Evolutionary conservation across 2,113 vertebrate species (phyloP), one percentile per base, ranked within the genome.

Genomic region (Grammomys dolichurus): DNA sequence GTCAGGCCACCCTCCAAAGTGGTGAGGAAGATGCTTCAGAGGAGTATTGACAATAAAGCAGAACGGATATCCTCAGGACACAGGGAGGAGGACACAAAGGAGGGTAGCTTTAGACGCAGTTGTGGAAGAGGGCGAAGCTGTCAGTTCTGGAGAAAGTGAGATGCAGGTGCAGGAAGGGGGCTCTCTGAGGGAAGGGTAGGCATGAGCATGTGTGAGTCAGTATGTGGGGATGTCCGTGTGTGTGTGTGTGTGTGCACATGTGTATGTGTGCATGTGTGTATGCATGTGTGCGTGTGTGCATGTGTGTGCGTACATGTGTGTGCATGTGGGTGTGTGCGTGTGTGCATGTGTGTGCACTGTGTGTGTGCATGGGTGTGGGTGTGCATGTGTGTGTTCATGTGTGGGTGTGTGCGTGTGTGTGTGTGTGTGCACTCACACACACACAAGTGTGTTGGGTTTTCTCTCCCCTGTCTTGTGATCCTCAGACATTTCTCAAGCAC

Each of bases 1-100:
- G 9, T 1, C 33, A 28, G 48, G 22, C 0, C n/a, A 43, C 17
- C 65, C 56, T 91, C 82, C 89, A 78, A 60, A 87, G 65, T 0
- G 82, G 36, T 4, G 2, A n/a, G 92, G 91, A 54, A 36, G 36
- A 82, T 20, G 77, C 63, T 22, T 81, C 36, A 5, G 84, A 36
- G 0, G 0, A 51, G 91, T 0, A 4, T 63, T 82, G 11, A 40
- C 67, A 67, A 63, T 17, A 22, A 93, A 94, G 90, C 88, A 58
- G 33, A 65, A 43, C 3, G 0, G 78, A 58, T 13, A 67, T n/a
- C 95, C 91, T 85, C 70, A 1, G 92, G 89, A 67, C 2, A 54
- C 9, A 13, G 36, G 58, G 72, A 22, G 33, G 85, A 54, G 31
- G 84, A 46, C 43, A 95, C 91, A 76, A 96, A 92, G 88, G 7